A percentile compares a stretch with the other conserved stretches of the same genome.
These are phyloP conservation scores for Aricia artaxerxes DNA, from an alignment of 2,888 invertebrate genomes.

Conservation along the genomic window DNA sequence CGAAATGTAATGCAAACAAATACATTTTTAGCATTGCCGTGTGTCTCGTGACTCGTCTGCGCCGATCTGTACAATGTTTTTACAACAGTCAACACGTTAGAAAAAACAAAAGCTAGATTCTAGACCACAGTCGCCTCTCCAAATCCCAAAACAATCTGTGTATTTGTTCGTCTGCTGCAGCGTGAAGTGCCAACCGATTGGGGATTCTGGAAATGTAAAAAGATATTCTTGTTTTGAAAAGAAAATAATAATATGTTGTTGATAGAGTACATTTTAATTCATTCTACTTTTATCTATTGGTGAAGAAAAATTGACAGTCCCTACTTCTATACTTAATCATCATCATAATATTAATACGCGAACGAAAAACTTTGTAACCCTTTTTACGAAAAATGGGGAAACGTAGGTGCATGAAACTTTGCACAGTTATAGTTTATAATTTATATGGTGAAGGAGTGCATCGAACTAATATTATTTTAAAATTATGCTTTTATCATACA, in stretches of 20 bases:
- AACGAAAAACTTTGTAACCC: too few species aligned
- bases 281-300: too few species aligned
- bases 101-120: not conserved
- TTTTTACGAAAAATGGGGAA: too few species aligned
- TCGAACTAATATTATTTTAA: too few species aligned
- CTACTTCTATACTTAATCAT: too few species aligned
- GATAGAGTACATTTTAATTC: not conserved
- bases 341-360: too few species aligned
- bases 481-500: too few species aligned
- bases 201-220: not conserved
- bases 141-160: constrained; percentile 14
- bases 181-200: not conserved
- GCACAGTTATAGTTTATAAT: too few species aligned
- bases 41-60: not conserved
- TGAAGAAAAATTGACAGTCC: too few species aligned
- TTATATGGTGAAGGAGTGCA: too few species aligned
- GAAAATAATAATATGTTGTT: not conserved
- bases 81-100: not conserved
- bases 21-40: not conserved
- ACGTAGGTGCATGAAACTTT: too few species aligned
- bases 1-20: not conserved
- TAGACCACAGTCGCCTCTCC: not conserved
- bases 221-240: not conserved
- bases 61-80: not conserved
- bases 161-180: not conserved